A percentile compares a stretch with the other conserved stretches of the same genome.
Conservation (phyloP, 2,888 invertebrate species). For the Chelonus formosanus region DNA sequence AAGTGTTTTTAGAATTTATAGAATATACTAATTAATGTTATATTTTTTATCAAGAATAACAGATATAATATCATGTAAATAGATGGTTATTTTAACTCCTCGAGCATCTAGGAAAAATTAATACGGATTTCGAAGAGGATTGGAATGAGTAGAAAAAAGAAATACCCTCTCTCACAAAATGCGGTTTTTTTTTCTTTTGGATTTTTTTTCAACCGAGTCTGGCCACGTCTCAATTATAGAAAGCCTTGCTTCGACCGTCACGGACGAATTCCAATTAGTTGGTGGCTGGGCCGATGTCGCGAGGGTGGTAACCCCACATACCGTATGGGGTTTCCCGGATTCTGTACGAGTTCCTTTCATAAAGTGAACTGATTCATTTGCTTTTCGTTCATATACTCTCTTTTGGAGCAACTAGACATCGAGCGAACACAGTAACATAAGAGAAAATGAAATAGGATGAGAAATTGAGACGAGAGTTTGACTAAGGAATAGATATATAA, state of each 20-base stretch:
- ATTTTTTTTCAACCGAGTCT: constrained; percentile 53
- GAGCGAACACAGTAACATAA: constrained; percentile 24
- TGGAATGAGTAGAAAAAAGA: constrained; percentile 25
- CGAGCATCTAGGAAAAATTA: neutral
- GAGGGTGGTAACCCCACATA: constrained; percentile 42
- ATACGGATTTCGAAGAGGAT: constrained; percentile 17
- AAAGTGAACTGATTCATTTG: constrained; percentile 61
- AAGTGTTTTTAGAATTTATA: no score
- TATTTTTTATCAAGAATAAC: no score
- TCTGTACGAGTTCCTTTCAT: constrained; percentile 65
- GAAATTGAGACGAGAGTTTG: constrained; percentile 31
- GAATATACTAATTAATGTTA: no score
- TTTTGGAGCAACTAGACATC: no score
- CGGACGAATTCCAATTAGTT: constrained; percentile 65
- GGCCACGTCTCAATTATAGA: constrained; percentile 65
- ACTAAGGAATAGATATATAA: no score
- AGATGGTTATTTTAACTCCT: neutral
- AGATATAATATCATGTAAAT: no score
- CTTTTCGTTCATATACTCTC: constrained; percentile 52
- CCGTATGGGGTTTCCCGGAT: constrained; percentile 64
- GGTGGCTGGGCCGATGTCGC: constrained; percentile 60
- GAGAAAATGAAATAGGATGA: constrained; percentile 6
- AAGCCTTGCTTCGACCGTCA: constrained; percentile 64
- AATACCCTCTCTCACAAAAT: constrained; percentile 33
- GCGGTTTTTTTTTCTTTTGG: constrained; percentile 4